A percentile compares a stretch with the other conserved stretches of the same genome.
Evolutionary conservation across 1,140 invertebrate species (phyloP).

Genomic region (Chironomus tepperi): DNA sequence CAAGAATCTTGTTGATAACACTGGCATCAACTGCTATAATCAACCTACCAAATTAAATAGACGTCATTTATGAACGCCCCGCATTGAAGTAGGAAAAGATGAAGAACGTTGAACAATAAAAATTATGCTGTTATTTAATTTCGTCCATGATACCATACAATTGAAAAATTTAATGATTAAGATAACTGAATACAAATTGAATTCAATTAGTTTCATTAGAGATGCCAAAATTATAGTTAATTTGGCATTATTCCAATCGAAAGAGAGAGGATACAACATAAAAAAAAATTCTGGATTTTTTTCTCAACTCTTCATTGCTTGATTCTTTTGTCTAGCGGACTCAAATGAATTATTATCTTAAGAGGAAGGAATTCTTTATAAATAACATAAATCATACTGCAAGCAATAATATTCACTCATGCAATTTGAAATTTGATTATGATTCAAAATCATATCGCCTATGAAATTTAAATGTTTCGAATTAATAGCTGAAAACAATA

Average conservation of each 20-base stretch:
- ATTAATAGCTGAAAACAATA: not conserved
- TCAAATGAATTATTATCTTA: too few relatives aligned
- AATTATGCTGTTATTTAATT: not conserved
- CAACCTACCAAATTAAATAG: too few relatives aligned
- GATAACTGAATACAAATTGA: conserved; percentile 8
- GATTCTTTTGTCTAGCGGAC: too few relatives aligned
- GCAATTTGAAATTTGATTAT: not conserved
- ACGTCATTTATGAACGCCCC: too few relatives aligned
- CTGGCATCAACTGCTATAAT: too few relatives aligned
- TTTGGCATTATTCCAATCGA: not conserved
- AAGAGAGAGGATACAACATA: too few relatives aligned
- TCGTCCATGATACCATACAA: not conserved
- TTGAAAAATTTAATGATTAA: conserved; percentile 9
- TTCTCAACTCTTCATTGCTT: too few relatives aligned
- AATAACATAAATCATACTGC: too few relatives aligned
- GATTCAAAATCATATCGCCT: not conserved
- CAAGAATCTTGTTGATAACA: too few relatives aligned
- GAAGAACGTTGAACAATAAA: not conserved
- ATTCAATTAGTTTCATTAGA: conserved; percentile 10
- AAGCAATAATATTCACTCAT: too few relatives aligned
- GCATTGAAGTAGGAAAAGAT: not conserved
- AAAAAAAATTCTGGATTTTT: too few relatives aligned
- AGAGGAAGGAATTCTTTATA: too few relatives aligned
- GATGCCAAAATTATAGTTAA: conserved; percentile 8
- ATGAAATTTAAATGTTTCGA: not conserved